These are phyloP conservation scores for Opisthograptis luteolata DNA, from an alignment of 2,888 invertebrate species.

Conservation along the genomic window DNA sequence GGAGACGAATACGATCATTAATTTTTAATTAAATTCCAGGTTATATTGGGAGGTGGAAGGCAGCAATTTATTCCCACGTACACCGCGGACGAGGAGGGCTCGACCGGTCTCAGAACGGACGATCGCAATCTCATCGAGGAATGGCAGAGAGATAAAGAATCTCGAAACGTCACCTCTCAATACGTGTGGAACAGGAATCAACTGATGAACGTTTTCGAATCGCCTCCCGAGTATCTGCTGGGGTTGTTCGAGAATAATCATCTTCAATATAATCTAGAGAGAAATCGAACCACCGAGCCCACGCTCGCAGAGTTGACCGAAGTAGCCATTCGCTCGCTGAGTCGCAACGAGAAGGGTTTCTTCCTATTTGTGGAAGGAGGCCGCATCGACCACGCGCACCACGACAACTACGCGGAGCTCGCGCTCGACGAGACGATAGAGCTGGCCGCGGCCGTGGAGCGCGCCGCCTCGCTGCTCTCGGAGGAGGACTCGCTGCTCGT, in stretches of 20 bases:
- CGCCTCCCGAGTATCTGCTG: constrained; percentile 84
- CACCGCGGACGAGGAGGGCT: constrained; percentile 75
- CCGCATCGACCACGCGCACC: constrained; percentile 87
- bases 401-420: constrained; percentile 78
- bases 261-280: constrained; percentile 87
- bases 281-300: constrained; percentile 85
- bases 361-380: constrained; percentile 89
- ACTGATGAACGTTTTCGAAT: constrained; percentile 58
- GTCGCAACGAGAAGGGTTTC: constrained; percentile 86
- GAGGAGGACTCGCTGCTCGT: constrained; percentile 87
- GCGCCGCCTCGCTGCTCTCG: constrained; percentile 70
- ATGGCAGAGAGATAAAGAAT: constrained; percentile 83
- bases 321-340: constrained; percentile 87
- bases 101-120: constrained; percentile 78
- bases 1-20: no score
- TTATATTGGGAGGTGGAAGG: constrained; percentile 90
- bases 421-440: constrained; percentile 88
- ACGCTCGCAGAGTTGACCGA: constrained; percentile 77
- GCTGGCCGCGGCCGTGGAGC: constrained; percentile 83
- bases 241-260: constrained; percentile 86
- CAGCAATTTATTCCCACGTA: constrained; percentile 84
- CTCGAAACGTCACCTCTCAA: constrained; percentile 53
- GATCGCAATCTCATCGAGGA: constrained; percentile 86
- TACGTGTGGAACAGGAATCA: constrained; percentile 85
- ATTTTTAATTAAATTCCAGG: constrained; percentile 45